Base-by-base conservation (phyloP, 2,113 vertebrate species). In the Otocyon megalotis region DNA sequence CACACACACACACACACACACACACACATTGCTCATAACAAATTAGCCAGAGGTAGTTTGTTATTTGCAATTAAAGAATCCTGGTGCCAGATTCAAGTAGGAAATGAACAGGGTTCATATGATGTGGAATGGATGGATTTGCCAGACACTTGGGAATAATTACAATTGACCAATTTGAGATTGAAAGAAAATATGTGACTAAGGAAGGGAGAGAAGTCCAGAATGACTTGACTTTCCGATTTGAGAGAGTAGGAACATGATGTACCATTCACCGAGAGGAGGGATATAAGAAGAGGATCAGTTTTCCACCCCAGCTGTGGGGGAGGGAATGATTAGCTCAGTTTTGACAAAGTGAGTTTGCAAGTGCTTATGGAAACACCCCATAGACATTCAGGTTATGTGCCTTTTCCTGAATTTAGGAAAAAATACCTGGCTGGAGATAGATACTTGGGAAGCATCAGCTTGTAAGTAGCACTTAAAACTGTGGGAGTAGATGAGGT, bases 341-440 rank as follows among this genome's bases (percentile, higher is more conserved):
- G 67, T 90, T 96, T 87, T 92, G 88, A 94, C 87, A 93, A 81
- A 74, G 26, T 79, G 54, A 67, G 74, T 76, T 94, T 86, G 54
- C 48, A 79, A 90, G 50, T 87, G 30, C 26, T 81, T 85, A 48
- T 90, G 12, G 85, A 92, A 95, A 54, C 87, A 71, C 35, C 88
- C 85, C 37, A 54, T 79, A 95, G 84, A 87, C 62, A 91, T 22
- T 69, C n/a, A 4, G 60, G 53, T 77, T 77, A 87, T 69, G 81
- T 14, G 81, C 24, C 81, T 84, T n/a, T 69, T 80, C 56, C 80
- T 60, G 69, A 72, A 60, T 90, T 90, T 84, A 93, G 63, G 63
- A 92, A 62, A 79, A 79, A 72, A 53, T 12, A 82, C 56, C 50
- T 84, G 28, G 20, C 62, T 96, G 17, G 62, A 80, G 88, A 54